Conservation (phyloP, 2,797 vertebrate species). For the Myotis vivesi region DNA sequence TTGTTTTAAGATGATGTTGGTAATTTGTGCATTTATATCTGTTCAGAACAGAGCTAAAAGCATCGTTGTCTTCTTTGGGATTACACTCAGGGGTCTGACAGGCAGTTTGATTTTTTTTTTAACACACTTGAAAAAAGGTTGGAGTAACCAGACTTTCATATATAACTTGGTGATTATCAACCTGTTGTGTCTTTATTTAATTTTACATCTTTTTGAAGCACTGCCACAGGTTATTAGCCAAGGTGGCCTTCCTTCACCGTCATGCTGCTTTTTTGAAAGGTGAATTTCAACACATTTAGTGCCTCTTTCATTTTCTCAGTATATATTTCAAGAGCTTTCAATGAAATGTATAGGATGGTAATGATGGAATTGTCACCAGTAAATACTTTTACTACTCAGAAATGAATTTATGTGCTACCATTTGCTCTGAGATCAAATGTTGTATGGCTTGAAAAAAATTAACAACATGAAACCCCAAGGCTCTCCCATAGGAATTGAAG, state of each 20-base stretch:
- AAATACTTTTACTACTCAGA: not conserved
- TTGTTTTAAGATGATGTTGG: conserved; percentile 82
- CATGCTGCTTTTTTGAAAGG: conserved; percentile 89
- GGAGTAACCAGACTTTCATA: conserved; percentile 84
- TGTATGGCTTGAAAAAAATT: conserved; percentile 29
- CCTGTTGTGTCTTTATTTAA: conserved; percentile 85
- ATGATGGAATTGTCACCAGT: conserved; percentile 73
- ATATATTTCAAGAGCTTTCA: conserved; percentile 80
- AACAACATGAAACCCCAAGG: not conserved
- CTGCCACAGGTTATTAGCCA: conserved; percentile 87
- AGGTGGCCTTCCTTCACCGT: conserved; percentile 87
- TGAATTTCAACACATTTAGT: conserved; percentile 87
- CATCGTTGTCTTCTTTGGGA: conserved; percentile 85
- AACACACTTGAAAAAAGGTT: conserved; percentile 89
- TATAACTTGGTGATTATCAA: conserved; percentile 84
- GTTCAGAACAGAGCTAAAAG: conserved; percentile 83
- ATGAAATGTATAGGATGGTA: conserved; percentile 67
- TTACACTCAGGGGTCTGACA: conserved; percentile 90
- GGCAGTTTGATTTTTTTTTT: conserved; percentile 85
- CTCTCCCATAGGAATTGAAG: conserved; percentile 4
- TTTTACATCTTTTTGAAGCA: conserved; percentile 85
- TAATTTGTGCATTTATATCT: conserved; percentile 84
- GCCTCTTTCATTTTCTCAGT: conserved; percentile 88
- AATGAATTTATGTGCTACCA: conserved; percentile 53
- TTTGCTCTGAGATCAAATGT: conserved; percentile 56